A percentile compares a stretch with the other conserved stretches of the same genome.
phyloP scores from a whole-genome alignment of 2,888 invertebrate genomes.

The Amphipyra tragopoginis region DNA sequence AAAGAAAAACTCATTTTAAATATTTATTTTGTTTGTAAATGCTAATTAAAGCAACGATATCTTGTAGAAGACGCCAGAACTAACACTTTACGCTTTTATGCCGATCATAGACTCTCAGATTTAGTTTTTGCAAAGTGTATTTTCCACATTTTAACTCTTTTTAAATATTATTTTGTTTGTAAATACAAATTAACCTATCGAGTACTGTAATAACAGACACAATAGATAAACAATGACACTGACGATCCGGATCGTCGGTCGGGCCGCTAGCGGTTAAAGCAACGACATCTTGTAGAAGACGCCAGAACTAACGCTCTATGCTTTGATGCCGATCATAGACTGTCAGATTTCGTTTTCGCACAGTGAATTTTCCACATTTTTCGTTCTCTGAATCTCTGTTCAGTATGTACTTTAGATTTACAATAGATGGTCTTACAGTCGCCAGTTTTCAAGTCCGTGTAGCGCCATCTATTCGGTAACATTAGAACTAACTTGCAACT shows the following conservation, averaged over 20 bases:
- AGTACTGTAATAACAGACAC: no score
- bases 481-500: background rate
- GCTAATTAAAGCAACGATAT: constrained; percentile 26
- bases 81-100: background rate
- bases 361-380: background rate
- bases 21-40: no score
- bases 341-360: background rate
- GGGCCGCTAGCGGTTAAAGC: no score
- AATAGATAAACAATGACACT: no score
- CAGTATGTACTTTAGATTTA: background rate
- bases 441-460: background rate
- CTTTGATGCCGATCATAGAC: background rate
- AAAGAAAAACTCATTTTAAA: no score
- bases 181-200: no score
- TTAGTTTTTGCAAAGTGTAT: background rate
- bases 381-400: background rate
- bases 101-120: background rate
- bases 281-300: constrained; percentile 20
- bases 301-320: background rate
- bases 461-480: constrained; percentile 13
- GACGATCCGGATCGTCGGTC: no score
- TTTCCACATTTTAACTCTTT: background rate
- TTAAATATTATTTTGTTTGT: no score
- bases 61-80: constrained; percentile 3
- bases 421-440: constrained; percentile 11